Evolutionary conservation across 2,888 invertebrate species (phyloP), one percentile per base, ranked within the genome.

Genomic region (Synergus itoensis): DNA sequence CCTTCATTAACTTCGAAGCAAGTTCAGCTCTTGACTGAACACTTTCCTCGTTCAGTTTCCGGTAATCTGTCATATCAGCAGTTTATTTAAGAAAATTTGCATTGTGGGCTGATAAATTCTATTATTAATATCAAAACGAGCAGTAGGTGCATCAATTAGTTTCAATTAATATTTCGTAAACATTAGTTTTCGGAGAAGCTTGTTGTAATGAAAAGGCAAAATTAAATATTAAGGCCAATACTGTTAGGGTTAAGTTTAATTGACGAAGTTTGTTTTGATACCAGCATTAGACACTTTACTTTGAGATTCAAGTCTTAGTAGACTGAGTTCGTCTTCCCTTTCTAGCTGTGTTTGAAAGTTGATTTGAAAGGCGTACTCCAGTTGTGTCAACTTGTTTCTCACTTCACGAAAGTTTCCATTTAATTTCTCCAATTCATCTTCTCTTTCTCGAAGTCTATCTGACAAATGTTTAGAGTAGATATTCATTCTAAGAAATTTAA

Each of bases 351-450:
- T 79, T 79, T 80, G 81, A 79, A 88, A 84, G 84, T 89, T 90
- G 79, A 84, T 87, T 84, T 85, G 82, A 80, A 88, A 89, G 76
- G 89, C 87, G 79, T 82, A 82, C 77, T 90, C 88, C 60, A 87
- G 85, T 80, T 87, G 85, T 48, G 82, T 80, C 79, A 89, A 89
- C 84, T 88, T 89, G 62, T 77, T 77, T 48, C 82, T 79, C 43
- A 90, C 85, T 85, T 88, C 84, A 28, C 75, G 77, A 40, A 87
- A 87, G 79, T 83, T 87, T 36, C 79, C 81, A 67, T 83, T 86
- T 79, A 88, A 83, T 81, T 85, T 84, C 65, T 79, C 80, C 75
- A 86, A 80, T 81, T 88, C 86, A 75, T 79, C 79, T 80, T 88
- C 87, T 78, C 77, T 85, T 43, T 82, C 82, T 78, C 79, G 83